Conservation (phyloP, 1,140 invertebrate genomes). For the Laupala kohalensis region DNA sequence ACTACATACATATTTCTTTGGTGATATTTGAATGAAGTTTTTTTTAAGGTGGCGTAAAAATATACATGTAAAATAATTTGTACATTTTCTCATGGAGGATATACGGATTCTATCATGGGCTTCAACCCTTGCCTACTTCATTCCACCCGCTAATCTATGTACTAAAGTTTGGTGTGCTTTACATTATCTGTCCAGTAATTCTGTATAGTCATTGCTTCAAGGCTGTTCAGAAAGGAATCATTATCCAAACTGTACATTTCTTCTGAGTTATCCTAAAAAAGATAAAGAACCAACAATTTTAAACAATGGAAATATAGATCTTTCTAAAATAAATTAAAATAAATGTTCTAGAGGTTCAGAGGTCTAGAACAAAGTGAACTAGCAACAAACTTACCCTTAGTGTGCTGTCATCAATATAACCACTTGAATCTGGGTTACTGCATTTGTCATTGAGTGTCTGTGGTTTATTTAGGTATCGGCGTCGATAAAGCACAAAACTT, state of each 20-base stretch:
- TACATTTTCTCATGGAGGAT: not conserved
- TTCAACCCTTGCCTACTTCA: too few relatives aligned
- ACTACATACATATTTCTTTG: not conserved
- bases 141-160: not conserved
- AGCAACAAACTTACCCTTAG: constrained; percentile 60
- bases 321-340: not conserved
- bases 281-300: constrained; percentile 1
- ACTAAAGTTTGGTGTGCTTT: constrained; percentile 74
- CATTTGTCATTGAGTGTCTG: constrained; percentile 66
- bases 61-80: not conserved
- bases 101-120: too few relatives aligned
- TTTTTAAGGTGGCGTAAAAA: not conserved
- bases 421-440: constrained; percentile 74
- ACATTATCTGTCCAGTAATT: constrained; percentile 87
- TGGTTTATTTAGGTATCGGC: constrained; percentile 62
- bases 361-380: too few relatives aligned
- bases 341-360: not conserved
- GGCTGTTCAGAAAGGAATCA: constrained; percentile 78
- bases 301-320: not conserved
- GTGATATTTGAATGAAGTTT: not conserved
- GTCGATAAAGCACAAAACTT: constrained; percentile 23
- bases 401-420: constrained; percentile 77
- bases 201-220: constrained; percentile 86
- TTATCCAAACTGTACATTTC: constrained; percentile 87
- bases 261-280: constrained; percentile 71